A percentile compares a stretch with the other conserved stretches of the same genome.
Evolutionary conservation across 2,797 vertebrate species (phyloP).

Genomic region (Poeciliopsis turneri): DNA sequence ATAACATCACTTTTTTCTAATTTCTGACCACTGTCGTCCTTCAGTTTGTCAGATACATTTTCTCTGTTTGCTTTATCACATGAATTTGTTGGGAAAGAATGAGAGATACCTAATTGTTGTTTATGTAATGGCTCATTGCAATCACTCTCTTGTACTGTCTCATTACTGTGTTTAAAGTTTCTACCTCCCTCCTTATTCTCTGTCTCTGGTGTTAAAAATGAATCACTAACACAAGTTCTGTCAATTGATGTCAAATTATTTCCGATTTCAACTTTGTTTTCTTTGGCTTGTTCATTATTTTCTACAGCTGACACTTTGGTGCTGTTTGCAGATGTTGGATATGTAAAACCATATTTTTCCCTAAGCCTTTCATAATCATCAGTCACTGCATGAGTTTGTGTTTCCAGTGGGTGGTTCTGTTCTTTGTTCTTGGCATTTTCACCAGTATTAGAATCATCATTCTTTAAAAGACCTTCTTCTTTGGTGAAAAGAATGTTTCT

Average conservation of each 20-base stretch:
- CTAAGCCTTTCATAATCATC: slow-evolving; percentile 54
- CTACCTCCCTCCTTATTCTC: slow-evolving; percentile 26
- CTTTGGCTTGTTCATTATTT: slow-evolving; percentile 21
- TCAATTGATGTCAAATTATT: slow-evolving; percentile 34
- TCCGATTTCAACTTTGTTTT: slow-evolving; percentile 32
- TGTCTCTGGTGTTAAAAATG: slow-evolving; percentile 10
- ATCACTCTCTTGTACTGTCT: slow-evolving; percentile 55
- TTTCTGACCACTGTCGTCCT: slow-evolving; percentile 41
- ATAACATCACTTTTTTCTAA: slow-evolving; percentile 28
- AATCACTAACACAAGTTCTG: slow-evolving; percentile 14
- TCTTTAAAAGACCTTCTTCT: slow-evolving; percentile 30
- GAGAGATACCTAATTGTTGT: slow-evolving; percentile 58
- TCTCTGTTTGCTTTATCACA: slow-evolving; percentile 37
- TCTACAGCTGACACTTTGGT: slow-evolving; percentile 22
- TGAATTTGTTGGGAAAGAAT: slow-evolving; percentile 24
- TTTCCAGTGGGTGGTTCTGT: slow-evolving; percentile 22
- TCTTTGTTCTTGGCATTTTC: slow-evolving; percentile 29
- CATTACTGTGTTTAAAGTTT: slow-evolving; percentile 23
- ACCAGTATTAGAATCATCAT: slow-evolving; percentile 10
- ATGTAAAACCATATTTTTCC: slow-evolving; percentile 66
- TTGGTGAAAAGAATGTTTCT: slow-evolving; percentile 27
- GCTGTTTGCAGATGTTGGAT: slow-evolving; percentile 27
- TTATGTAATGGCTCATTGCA: slow-evolving; percentile 73
- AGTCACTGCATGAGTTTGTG: slow-evolving; percentile 17
- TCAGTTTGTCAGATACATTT: slow-evolving; percentile 35